Evolutionary conservation across 2,888 invertebrate species (phyloP).

Genomic region (Apodemia hepburni): DNA sequence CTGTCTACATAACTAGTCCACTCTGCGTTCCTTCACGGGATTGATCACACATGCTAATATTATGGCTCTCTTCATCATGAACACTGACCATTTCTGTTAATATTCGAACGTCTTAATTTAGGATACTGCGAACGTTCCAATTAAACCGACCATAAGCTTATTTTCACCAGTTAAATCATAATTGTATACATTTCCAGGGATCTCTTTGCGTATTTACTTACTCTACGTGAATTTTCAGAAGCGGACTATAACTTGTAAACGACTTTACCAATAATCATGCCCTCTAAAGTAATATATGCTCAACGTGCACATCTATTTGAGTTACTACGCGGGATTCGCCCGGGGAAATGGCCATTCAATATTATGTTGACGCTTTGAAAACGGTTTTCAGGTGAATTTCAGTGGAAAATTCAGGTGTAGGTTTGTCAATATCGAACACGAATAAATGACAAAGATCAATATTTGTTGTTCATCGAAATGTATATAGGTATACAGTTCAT

Average conservation of each 20-base stretch:
- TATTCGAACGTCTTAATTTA: too few species aligned
- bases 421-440: background rate
- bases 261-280: background rate
- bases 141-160: too few species aligned
- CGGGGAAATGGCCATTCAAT: constrained; percentile 9
- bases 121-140: too few species aligned
- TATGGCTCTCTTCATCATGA: too few species aligned
- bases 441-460: background rate
- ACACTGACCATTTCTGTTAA: too few species aligned
- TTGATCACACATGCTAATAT: too few species aligned
- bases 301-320: background rate
- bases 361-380: constrained; percentile 12
- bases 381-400: constrained; percentile 2
- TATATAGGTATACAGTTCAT: background rate
- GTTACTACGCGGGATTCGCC: constrained; percentile 5
- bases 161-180: too few species aligned
- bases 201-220: too few species aligned
- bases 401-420: constrained; percentile 5
- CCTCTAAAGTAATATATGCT: background rate
- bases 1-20: too few species aligned
- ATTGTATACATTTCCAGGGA: too few species aligned
- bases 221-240: too few species aligned
- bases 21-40: too few species aligned
- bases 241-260: background rate
- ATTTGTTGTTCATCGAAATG: background rate